These are phyloP conservation scores for Tuta absoluta DNA, from an alignment of 2,888 invertebrate species.

Conservation along the genomic window DNA sequence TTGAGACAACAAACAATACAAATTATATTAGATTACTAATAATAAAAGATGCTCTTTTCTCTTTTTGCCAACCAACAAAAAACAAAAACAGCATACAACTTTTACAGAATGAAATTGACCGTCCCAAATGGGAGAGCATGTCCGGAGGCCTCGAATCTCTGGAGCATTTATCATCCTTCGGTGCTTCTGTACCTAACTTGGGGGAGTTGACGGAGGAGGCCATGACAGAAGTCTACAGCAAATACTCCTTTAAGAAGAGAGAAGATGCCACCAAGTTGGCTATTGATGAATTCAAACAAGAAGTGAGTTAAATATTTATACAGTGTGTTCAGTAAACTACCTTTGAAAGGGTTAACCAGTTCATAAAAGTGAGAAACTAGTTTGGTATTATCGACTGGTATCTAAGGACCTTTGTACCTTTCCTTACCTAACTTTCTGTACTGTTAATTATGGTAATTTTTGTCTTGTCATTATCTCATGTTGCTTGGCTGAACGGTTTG, in stretches of 20 bases:
- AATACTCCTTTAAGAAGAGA: slow-evolving; percentile 68
- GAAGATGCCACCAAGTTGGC: slow-evolving; percentile 63
- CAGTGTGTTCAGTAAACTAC: background rate
- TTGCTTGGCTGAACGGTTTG: too few species aligned
- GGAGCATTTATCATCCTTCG: slow-evolving; percentile 59
- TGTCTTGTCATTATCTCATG: too few species aligned
- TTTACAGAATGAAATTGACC: slow-evolving; percentile 55
- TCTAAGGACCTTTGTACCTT: too few species aligned
- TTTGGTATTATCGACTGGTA: too few species aligned
- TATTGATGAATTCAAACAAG: slow-evolving; percentile 63
- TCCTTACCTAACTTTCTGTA: too few species aligned
- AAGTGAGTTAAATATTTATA: slow-evolving; percentile 46
- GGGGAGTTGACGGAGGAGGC: slow-evolving; percentile 64
- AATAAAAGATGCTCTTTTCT: too few species aligned
- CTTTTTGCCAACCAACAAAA: too few species aligned
- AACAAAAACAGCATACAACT: background rate
- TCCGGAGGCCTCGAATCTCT: slow-evolving; percentile 64
- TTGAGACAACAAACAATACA: too few species aligned
- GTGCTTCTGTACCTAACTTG: slow-evolving; percentile 51
- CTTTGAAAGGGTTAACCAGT: too few species aligned
- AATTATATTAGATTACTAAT: too few species aligned
- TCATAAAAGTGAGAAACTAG: too few species aligned
- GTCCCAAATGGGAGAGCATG: slow-evolving; percentile 52
- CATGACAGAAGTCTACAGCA: slow-evolving; percentile 68
- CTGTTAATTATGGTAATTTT: too few species aligned